Evolutionary conservation across 2,797 vertebrate species (phyloP), one percentile per base, ranked within the genome.

Genomic region (Semaprochilodus insignis): DNA sequence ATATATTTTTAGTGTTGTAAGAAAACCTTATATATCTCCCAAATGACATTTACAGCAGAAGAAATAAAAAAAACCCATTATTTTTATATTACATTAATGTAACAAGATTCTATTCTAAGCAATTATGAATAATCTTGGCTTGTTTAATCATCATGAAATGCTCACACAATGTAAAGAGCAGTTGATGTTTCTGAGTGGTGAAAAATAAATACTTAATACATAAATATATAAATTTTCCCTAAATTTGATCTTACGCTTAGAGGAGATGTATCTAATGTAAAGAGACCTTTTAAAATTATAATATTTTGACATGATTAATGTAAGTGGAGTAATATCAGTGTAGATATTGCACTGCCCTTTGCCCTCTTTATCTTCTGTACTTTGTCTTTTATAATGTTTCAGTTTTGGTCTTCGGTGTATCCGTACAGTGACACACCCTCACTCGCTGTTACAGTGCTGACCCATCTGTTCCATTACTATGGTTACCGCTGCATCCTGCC

Each of bases 401-500:
- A 55, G 21, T 72, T 7, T 44, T 25, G 21, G 19, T 54, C 60
- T 59, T 36, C 27, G 21, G 31, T 34, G 31, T 36, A 65, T 52
- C 31, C 59, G 81, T 31, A 55, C 60, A 48, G 52, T 40, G 74
- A 77, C 78, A 80, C 73, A 25, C 57, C 62, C 74, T 71, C 11
- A 66, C 34, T 27, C 71, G 67, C 17, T 2, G 2, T 40, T 77
- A 17, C 78, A 71, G 21, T 67, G 25, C 52, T 13, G 17, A 62
- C 69, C 83, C 83, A 85, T 81, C 83, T 81, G 83, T 77, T 81
- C 69, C 2, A 78, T 73, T 54, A 19, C 83, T 80, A 74, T 81
- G 78, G 79, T 78, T 54, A 78, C 79, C 60, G 13, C 34, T 73
- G 76, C 10, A 10, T 34, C 74, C 21, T 77, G 80, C 15, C 25